A percentile compares a stretch with the other conserved stretches of the same genome.
Evolutionary conservation across 2,797 vertebrate genomes (phyloP).

Genomic region (Centroberyx gerrardi): DNA sequence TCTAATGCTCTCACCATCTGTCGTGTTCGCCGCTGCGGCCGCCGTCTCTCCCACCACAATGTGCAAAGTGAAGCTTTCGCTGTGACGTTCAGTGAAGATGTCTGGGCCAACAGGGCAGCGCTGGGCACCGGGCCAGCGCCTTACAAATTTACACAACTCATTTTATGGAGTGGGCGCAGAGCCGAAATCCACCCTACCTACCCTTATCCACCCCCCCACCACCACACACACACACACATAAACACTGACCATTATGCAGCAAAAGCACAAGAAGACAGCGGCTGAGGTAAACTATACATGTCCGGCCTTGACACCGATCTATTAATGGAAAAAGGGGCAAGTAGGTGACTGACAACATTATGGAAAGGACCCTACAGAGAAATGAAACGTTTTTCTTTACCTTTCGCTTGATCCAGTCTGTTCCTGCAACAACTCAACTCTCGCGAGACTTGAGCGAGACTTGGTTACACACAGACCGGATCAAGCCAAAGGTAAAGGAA

Average conservation of each 20-base stretch:
- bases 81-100: constrained; percentile 62
- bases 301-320: constrained; percentile 11
- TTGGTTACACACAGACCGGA: no score
- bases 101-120: constrained; percentile 50
- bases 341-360: no score
- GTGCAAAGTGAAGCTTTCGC: constrained; percentile 60
- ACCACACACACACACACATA: neutral
- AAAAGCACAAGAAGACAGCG: neutral
- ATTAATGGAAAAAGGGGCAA: constrained; percentile 9
- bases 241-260: constrained; percentile 11
- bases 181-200: constrained; percentile 51
- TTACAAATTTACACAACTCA: constrained; percentile 62
- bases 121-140: constrained; percentile 62
- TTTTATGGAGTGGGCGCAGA: constrained; percentile 52
- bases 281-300: neutral
- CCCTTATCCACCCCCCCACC: constrained; percentile 17
- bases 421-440: no score
- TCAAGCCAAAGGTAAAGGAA: no score
- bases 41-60: constrained; percentile 28
- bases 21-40: constrained; percentile 11
- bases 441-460: no score
- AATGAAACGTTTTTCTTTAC: no score
- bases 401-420: no score
- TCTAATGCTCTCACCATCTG: constrained; percentile 72
- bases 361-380: no score